phyloP scores from a whole-genome alignment of 2,113 vertebrate species.

The Neodontobutis hainanensis region DNA sequence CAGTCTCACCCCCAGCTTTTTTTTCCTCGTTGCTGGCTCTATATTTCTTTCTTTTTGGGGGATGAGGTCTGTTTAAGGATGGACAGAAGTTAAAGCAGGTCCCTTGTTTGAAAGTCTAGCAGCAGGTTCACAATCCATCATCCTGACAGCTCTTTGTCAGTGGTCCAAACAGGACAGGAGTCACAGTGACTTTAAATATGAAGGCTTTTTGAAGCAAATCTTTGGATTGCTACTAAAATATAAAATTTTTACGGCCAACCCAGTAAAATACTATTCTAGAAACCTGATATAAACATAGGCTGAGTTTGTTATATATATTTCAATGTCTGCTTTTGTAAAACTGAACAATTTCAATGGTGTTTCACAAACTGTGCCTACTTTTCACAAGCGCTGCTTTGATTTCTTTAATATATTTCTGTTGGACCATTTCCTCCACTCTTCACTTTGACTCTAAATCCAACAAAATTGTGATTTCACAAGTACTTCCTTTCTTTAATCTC shows the following conservation, averaged over 20 bases:
- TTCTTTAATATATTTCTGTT: conserved; percentile 3
- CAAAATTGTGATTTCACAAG: conserved; percentile 65
- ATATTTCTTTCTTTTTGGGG: conserved; percentile 41
- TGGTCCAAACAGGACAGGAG: conserved; percentile 52
- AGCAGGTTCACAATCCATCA: conserved; percentile 71
- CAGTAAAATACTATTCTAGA: too few species aligned
- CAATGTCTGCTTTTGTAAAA: conserved; percentile 25
- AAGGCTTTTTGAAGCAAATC: too few species aligned
- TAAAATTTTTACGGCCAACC: too few species aligned
- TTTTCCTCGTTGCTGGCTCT: conserved; percentile 52
- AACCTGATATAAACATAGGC: too few species aligned
- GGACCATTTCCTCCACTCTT: conserved; percentile 21
- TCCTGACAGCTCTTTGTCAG: conserved; percentile 64
- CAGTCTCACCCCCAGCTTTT: conserved; percentile 49
- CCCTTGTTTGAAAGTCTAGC: conserved; percentile 59
- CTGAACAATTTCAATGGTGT: background rate
- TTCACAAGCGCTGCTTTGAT: background rate
- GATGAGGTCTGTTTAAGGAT: conserved; percentile 61
- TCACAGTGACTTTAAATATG: conserved; percentile 28
- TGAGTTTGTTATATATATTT: background rate
- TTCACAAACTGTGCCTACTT: background rate
- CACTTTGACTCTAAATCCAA: conserved; percentile 56
- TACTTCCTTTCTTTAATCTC: conserved; percentile 75
- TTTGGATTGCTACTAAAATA: too few species aligned
- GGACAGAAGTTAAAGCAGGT: conserved; percentile 60